A percentile compares a stretch with the other conserved stretches of the same genome.
These are phyloP conservation scores for Cantharis nigra DNA, from an alignment of 2,888 invertebrate species.

Conservation along the genomic window DNA sequence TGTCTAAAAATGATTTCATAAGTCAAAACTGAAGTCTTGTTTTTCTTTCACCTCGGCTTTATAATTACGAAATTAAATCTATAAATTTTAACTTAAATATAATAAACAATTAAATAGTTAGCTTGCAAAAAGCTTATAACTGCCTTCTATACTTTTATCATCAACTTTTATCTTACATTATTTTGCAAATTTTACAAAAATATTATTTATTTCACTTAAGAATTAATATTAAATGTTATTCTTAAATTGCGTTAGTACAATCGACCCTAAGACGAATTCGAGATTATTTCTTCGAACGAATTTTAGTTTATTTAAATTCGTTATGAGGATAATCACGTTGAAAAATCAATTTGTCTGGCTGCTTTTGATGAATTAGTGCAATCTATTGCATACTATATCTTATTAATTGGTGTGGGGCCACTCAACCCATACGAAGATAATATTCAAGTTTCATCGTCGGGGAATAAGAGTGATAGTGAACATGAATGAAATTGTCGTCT, in stretches of 20 bases:
- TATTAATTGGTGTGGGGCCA: neutral
- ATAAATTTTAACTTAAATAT: neutral
- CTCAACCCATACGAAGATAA: neutral
- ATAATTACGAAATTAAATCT: neutral
- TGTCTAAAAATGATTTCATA: slow-evolving; percentile 38
- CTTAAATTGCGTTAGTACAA: neutral
- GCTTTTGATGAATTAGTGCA: neutral
- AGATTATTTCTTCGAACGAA: neutral
- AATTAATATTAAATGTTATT: neutral
- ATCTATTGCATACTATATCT: neutral
- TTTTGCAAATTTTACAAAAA: no score
- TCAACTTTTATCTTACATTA: no score
- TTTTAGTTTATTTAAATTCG: neutral
- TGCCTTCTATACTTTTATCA: no score
- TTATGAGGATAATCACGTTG: neutral
- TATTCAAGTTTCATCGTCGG: neutral
- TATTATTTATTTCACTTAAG: no score
- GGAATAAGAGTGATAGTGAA: neutral
- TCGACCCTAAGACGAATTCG: neutral
- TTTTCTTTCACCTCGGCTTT: neutral
- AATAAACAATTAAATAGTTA: neutral
- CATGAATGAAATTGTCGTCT: neutral
- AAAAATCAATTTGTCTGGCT: neutral
- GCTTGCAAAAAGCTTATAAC: neutral
- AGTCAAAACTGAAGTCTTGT: slow-evolving; percentile 24